Conservation (phyloP, 2,888 invertebrate genomes). For the Muschampia plurimacula region DNA sequence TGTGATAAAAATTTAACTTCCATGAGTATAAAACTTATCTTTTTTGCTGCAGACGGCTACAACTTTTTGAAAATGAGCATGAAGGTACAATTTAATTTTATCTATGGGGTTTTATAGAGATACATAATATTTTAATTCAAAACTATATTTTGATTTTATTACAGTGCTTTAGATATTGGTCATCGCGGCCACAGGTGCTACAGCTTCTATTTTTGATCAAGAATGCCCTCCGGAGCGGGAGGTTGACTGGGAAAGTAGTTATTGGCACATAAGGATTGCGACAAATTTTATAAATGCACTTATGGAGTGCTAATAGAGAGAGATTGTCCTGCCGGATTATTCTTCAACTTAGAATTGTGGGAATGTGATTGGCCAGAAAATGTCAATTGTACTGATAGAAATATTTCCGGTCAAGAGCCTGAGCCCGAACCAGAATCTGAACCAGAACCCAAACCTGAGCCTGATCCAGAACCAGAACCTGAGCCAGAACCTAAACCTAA, state of each 20-base stretch:
- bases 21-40: slow-evolving; percentile 7
- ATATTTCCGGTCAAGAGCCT: slow-evolving; percentile 53
- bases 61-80: not conserved
- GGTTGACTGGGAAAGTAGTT: slow-evolving; percentile 73
- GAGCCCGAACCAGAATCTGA: slow-evolving; percentile 9
- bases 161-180: slow-evolving; percentile 33
- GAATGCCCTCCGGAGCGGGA: slow-evolving; percentile 66
- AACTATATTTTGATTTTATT: slow-evolving; percentile 5
- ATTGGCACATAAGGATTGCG: slow-evolving; percentile 84
- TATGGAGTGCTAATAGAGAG: slow-evolving; percentile 86
- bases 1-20: not conserved
- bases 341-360: slow-evolving; percentile 82
- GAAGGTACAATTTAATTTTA: slow-evolving; percentile 1
- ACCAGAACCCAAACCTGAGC: not conserved
- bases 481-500: slow-evolving; percentile 11
- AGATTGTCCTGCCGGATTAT: slow-evolving; percentile 82
- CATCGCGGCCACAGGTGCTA: slow-evolving; percentile 49
- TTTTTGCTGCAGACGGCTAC: not conserved
- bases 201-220: not conserved
- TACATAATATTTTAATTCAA: not conserved
- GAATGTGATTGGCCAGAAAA: slow-evolving; percentile 87
- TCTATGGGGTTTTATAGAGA: not conserved
- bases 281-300: slow-evolving; percentile 89
- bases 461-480: slow-evolving; percentile 3
- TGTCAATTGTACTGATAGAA: slow-evolving; percentile 84